Percentiles rank a stretch among this genome's conserved stretches.
Evolutionary conservation across 2,797 vertebrate genomes (phyloP).

Genomic region (Hozukius guyotensis): DNA sequence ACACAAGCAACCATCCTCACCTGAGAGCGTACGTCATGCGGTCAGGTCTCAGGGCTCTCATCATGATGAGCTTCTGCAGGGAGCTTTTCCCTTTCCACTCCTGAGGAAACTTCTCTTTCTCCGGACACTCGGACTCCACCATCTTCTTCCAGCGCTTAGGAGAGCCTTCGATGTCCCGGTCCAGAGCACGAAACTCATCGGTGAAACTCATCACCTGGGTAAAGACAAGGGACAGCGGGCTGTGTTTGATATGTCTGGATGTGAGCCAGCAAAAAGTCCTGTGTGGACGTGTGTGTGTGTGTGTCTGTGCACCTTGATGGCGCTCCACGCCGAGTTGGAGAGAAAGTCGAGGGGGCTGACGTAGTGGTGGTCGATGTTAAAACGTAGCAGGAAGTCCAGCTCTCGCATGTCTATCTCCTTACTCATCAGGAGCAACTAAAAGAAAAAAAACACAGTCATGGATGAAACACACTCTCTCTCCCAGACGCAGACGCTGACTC

Average conservation of each 20-base stretch:
- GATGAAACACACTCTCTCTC: neutral
- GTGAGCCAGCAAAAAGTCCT: neutral
- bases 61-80: conserved; percentile 85
- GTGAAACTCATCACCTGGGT: conserved; percentile 82
- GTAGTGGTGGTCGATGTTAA: conserved; percentile 85
- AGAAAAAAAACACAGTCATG: conserved; percentile 22
- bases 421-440: conserved; percentile 82
- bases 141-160: conserved; percentile 83
- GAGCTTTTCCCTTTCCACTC: conserved; percentile 84
- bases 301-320: conserved; percentile 78
- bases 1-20: conserved; percentile 42
- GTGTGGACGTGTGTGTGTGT: neutral
- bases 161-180: conserved; percentile 84
- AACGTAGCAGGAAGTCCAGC: conserved; percentile 87
- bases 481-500: conserved; percentile 4
- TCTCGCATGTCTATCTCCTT: conserved; percentile 83
- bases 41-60: conserved; percentile 82
- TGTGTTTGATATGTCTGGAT: neutral
- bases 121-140: conserved; percentile 83
- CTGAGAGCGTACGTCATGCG: conserved; percentile 85
- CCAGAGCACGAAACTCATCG: conserved; percentile 82
- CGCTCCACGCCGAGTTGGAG: conserved; percentile 81
- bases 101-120: conserved; percentile 85
- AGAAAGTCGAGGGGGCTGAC: conserved; percentile 84
- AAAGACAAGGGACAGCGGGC: neutral